Percentiles rank a stretch among this genome's conserved stretches.
Evolutionary conservation across 2,888 invertebrate genomes (phyloP).

Genomic region (Lithophane socia): DNA sequence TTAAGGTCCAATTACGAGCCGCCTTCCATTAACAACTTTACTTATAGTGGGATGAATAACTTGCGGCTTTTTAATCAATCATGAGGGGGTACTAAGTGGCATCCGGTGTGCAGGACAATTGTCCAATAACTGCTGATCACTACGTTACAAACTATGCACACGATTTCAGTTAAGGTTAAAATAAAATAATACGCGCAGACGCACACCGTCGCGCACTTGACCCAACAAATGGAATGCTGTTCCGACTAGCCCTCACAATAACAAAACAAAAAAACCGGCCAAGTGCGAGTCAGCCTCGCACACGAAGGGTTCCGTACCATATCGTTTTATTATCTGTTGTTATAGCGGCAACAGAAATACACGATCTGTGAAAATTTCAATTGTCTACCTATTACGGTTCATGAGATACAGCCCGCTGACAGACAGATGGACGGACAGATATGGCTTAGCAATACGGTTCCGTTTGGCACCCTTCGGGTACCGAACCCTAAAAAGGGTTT

Average conservation of each 20-base stretch:
- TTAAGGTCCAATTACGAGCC: constrained; percentile 86
- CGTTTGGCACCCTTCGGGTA: too few species aligned
- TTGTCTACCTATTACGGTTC: too few species aligned
- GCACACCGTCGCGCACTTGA: constrained; percentile 59
- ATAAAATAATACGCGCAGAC: constrained; percentile 57
- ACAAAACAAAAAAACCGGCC: constrained; percentile 60
- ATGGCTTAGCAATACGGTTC: too few species aligned
- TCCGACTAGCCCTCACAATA: constrained; percentile 62
- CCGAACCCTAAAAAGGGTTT: constrained; percentile 32
- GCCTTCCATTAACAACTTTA: constrained; percentile 87
- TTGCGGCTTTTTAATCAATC: constrained; percentile 89
- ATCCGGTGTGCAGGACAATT: constrained; percentile 82
- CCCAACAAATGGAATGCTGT: constrained; percentile 69
- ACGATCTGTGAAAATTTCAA: too few species aligned
- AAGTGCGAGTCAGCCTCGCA: too few species aligned
- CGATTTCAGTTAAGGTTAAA: constrained; percentile 54
- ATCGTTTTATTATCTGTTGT: too few species aligned
- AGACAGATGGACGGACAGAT: too few species aligned
- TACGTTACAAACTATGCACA: constrained; percentile 67
- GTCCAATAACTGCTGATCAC: constrained; percentile 78
- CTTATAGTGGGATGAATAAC: constrained; percentile 86
- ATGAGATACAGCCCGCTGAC: too few species aligned
- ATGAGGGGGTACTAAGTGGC: constrained; percentile 79
- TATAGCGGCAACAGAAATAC: too few species aligned
- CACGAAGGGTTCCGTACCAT: too few species aligned